Evolutionary conservation across 2,113 vertebrate genomes (phyloP).

Genomic region (Rafetus swinhoei): DNA sequence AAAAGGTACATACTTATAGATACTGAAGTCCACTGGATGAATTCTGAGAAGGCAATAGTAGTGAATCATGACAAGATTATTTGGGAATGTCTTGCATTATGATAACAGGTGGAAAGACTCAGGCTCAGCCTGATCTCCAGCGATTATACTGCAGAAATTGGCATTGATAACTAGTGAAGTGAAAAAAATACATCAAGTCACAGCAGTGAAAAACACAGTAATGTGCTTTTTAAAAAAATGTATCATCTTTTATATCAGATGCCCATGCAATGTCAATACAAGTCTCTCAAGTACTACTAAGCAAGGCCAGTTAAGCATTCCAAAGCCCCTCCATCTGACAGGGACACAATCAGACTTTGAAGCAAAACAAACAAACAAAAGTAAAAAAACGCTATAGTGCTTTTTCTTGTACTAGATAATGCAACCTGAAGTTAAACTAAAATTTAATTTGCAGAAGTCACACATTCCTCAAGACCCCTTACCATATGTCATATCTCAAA

Average conservation of each 20-base stretch:
- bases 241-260: neutral
- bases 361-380: neutral
- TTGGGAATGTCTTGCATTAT: neutral
- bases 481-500: neutral
- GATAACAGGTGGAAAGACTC: neutral
- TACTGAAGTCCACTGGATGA: neutral
- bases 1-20: neutral
- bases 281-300: neutral
- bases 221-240: neutral
- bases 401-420: neutral
- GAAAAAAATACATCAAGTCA: neutral
- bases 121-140: neutral
- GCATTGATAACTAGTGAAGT: neutral
- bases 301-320: neutral
- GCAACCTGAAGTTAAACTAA: neutral
- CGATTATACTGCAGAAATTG: neutral
- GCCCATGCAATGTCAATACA: neutral
- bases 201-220: neutral
- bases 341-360: neutral
- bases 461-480: neutral
- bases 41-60: constrained; percentile 34
- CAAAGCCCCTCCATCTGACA: neutral
- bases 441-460: neutral
- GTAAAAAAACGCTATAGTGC: neutral
- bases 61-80: constrained; percentile 17